Base-by-base conservation (phyloP, 2,797 vertebrate species). In the Microhierax caerulescens region DNA sequence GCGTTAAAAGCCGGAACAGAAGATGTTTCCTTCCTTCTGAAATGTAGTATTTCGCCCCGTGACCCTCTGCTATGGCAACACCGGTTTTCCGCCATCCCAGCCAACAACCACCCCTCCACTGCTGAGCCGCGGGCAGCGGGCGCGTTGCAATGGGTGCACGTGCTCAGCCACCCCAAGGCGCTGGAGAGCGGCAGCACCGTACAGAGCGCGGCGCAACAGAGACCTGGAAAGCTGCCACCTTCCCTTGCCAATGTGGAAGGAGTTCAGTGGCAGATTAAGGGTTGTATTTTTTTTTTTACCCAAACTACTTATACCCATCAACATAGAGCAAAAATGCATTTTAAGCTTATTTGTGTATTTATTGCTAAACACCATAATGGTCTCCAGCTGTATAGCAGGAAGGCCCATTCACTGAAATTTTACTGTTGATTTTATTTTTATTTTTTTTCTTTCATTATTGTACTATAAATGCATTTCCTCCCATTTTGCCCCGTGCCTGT, bases 371-470 rank as follows among this genome's bases (percentile, higher is more conserved):
- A 89, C 84, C 61, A 54, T 95, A 92, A 97, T 37, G 69, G 84
- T 67, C 79, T 90, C 95, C 98, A 97, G 96, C 96, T 98, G 97
- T 86, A 93, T 21, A 83, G 80, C 87, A 75, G 78, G 51, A 94
- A 32, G 56, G n/a, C n/a, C 84, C 90, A 91, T 90, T 93, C 93
- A 88, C 19, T 85, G 93, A 85, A 50, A 92, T 89, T 91, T 91
- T 85, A 97, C 80, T 78, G 60, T 88, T 96, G 74, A 45, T 92
- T 93, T 97, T 78, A 7, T 59, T 75, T 77, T 68, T 70, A 57
- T 94, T 76, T 90, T 74, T 80, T n/a, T 76, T 36, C 72, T 65
- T 90, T 86, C 17, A 2, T 95, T 96, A 73, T 83, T 94, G 81
- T 94, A 56, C 93, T 88, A 92, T 78, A 95, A 95, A 89, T 14